Percentiles rank a stretch among this genome's conserved stretches.
Evolutionary conservation across 2,888 invertebrate genomes (phyloP).

Genomic region (Scaptomyza reducta): DNA sequence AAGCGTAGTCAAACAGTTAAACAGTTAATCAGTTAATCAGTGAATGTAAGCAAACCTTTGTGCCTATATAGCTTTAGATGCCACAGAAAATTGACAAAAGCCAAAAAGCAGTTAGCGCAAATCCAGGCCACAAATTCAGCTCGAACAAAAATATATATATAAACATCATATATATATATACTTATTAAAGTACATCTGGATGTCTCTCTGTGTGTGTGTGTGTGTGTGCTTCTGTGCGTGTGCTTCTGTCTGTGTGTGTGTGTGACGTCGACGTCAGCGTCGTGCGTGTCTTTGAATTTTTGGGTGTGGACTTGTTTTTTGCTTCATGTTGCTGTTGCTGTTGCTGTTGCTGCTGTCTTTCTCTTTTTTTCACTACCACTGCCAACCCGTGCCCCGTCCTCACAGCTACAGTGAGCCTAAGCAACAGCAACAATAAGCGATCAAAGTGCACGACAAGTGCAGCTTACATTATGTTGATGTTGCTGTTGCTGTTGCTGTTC

Average conservation of each 20-base stretch:
- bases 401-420: constrained; percentile 10
- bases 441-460: constrained; percentile 36
- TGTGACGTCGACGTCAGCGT: constrained; percentile 45
- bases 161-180: not conserved
- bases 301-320: constrained; percentile 82
- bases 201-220: constrained; percentile 17
- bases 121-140: constrained; percentile 64
- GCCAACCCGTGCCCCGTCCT: not conserved
- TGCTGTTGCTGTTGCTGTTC: constrained; percentile 3
- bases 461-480: constrained; percentile 15
- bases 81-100: constrained; percentile 41
- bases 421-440: constrained; percentile 10
- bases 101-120: constrained; percentile 49
- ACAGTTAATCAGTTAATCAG: constrained; percentile 36
- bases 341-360: constrained; percentile 21
- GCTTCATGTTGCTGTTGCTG: constrained; percentile 57
- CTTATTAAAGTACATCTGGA: constrained; percentile 33
- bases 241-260: constrained; percentile 29
- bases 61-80: not conserved
- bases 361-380: constrained; percentile 26
- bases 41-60: constrained; percentile 44
- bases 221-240: constrained; percentile 18
- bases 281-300: constrained; percentile 79
- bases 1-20: constrained; percentile 9
- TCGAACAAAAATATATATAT: constrained; percentile 38